Base-by-base conservation (phyloP, 2,888 invertebrate genomes). In the Beris morrisii region DNA sequence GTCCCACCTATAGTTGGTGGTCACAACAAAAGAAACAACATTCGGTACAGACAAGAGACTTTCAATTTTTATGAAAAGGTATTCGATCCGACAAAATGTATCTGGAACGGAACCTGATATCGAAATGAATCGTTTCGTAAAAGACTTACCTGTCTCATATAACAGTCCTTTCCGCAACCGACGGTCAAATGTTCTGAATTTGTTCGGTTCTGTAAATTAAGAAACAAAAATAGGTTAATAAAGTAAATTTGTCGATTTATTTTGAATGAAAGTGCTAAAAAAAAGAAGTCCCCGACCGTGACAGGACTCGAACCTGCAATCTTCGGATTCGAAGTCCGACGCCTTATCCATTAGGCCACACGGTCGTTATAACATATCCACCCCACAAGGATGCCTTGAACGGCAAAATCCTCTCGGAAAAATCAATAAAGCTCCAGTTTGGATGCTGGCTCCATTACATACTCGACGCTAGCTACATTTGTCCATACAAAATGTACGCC, bases 161-260 rank as follows among this genome's bases (percentile, higher is more conserved):
- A 88, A 81, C 90, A 90, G 69, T 87, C 86, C 46, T 85, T 84
- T 44, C 87, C 88, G 74, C 90, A 90, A 71, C 86, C 87, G 61
- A 87, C 87, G 30, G 69, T 70, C 7, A 69, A 54, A 63, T 70
- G 68, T 50, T 71, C 70, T 7, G 70, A 68, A 64, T 70, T 70
- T 69, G 89, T 88, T 72, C 87, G 86, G 77, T 88, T 89, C 89
- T 90, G 86, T 22, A 38, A 38, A 38, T 38, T 38, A 38, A 38
- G 3, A 38, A 38, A 38, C n/a, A 83, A 68, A 70, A 74, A 76
- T 75, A 70, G 69, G 64, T 43, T 56, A 48, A 50, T 50, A 55
- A 55, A 54, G 12, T n/a, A n/a, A n/a, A n/a, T n/a, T n/a, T n/a
- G 28, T 22, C 1, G 31, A 54, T 44, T 11, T 44, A 9, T 44